Conservation (phyloP, 92 coral and sea anemone species). For the Isaurus tuberculatus region DNA sequence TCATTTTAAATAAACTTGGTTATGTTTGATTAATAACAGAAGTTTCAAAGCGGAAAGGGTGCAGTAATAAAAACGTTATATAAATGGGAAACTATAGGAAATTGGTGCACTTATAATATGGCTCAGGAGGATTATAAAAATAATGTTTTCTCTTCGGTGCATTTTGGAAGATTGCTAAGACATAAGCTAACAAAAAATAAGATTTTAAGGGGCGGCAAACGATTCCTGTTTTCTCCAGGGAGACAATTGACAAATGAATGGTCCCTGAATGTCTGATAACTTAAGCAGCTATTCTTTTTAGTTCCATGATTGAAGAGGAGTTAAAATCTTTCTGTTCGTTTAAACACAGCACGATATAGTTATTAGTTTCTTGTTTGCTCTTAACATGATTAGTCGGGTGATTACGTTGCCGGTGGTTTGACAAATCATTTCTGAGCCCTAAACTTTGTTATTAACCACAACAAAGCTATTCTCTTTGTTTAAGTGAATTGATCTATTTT, state of each 20-base stretch:
- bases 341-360: conserved; percentile 22
- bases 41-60: conserved; percentile 29
- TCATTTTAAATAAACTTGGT: conserved; percentile 6
- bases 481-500: conserved; percentile 21
- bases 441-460: not conserved
- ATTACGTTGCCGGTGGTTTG: conserved; percentile 40
- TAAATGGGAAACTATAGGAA: conserved; percentile 12
- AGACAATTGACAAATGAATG: conserved; percentile 59
- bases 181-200: conserved; percentile 31
- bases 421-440: conserved; percentile 18
- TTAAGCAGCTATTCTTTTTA: conserved; percentile 27
- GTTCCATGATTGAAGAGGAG: conserved; percentile 12
- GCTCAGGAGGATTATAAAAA: not conserved
- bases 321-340: conserved; percentile 24
- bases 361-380: conserved; percentile 40
- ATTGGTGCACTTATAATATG: conserved; percentile 9
- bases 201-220: conserved; percentile 52
- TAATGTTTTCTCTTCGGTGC: not conserved
- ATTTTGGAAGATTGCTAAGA: conserved; percentile 14
- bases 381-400: conserved; percentile 36
- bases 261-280: conserved; percentile 75
- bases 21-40: not conserved
- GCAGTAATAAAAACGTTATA: conserved; percentile 28
- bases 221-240: conserved; percentile 13
- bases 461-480: conserved; percentile 15